Evolutionary conservation across 2,113 vertebrate genomes (phyloP), one percentile per base, ranked within the genome.

Genomic region (Dasyornis broadbenti): DNA sequence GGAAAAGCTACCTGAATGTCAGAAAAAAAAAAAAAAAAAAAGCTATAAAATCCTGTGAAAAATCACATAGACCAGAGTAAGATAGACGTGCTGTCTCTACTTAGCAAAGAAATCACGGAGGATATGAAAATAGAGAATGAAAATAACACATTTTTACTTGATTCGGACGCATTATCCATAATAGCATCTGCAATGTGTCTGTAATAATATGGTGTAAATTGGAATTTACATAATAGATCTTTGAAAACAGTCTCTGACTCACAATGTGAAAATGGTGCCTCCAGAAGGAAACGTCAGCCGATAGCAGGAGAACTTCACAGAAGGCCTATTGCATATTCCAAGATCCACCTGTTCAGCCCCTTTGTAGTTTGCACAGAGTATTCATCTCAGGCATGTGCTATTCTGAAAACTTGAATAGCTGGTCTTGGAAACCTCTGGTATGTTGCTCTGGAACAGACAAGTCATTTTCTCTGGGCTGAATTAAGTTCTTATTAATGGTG

Each of bases 171-270:
- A 95, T 92, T 94, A 89, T 96, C 93, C 82, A 54, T 94, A 95
- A 96, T 93, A 94, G 84, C 89, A 93, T 96, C 92, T 95, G 94
- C 78, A 91, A 84, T 85, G 68, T 96, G 91, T 86, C 97, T 90
- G 92, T 72, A 88, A 90, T 91, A 94, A 91, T 92, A 91, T 68
- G 60, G 69, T 85, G 80, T 81, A 97, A 93, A 94, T 90, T 96
- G 78, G 61, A 95, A 96, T 95, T 96, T 95, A 78, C 88, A 61
- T 86, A 95, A 78, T 64, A 84, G 82, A 60, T 93, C 89, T 84
- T 76, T 72, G 82, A 89, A 86, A 92, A 50, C 18, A 56, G 65
- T 24, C 71, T 76, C 87, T 88, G 82, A 81, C 56, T 90, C 64
- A 81, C 49, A 59, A 13, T 70, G 75, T 90, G 66, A 82, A 85